These are phyloP conservation scores for Pomatorhinus ruficollis DNA, from an alignment of 2,113 vertebrate species.

Conservation along the genomic window DNA sequence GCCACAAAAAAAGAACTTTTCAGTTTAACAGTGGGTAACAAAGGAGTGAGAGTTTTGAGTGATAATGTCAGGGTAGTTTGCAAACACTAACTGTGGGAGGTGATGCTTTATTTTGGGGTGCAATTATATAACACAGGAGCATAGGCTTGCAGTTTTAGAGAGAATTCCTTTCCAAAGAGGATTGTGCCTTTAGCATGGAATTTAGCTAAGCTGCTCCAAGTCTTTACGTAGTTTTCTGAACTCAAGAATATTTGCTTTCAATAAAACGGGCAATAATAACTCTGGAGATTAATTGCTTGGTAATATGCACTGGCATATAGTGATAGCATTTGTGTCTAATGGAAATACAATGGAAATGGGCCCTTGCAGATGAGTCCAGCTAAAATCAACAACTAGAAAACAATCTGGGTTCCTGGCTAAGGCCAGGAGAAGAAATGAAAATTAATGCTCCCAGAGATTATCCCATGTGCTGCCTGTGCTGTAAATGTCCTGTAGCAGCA, in stretches of 20 bases:
- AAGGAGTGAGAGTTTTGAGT: slow-evolving; percentile 23
- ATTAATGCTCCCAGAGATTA: not conserved
- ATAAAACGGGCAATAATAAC: not conserved
- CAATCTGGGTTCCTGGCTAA: slow-evolving; percentile 12
- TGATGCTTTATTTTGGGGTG: not conserved
- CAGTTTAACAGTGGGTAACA: slow-evolving; percentile 45
- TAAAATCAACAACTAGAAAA: slow-evolving; percentile 9
- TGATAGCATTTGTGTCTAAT: slow-evolving; percentile 25
- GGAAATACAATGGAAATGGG: not conserved
- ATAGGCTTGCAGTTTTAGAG: not conserved
- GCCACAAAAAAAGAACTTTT: slow-evolving; percentile 54
- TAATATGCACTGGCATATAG: not conserved
- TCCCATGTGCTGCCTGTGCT: not conserved
- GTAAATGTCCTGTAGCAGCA: not conserved
- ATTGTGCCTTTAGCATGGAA: not conserved
- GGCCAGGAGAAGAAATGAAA: not conserved
- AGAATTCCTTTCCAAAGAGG: not conserved
- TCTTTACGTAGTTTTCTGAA: not conserved
- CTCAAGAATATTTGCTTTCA: not conserved
- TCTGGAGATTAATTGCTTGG: slow-evolving; percentile 34
- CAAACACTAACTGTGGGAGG: slow-evolving; percentile 6
- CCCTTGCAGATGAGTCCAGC: not conserved
- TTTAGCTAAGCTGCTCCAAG: not conserved
- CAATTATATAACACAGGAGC: not conserved
- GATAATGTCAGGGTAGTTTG: slow-evolving; percentile 40